Evolutionary conservation across 2,113 vertebrate genomes (phyloP), one percentile per base, ranked within the genome.

Genomic region (Bambusicola thoracicus): DNA sequence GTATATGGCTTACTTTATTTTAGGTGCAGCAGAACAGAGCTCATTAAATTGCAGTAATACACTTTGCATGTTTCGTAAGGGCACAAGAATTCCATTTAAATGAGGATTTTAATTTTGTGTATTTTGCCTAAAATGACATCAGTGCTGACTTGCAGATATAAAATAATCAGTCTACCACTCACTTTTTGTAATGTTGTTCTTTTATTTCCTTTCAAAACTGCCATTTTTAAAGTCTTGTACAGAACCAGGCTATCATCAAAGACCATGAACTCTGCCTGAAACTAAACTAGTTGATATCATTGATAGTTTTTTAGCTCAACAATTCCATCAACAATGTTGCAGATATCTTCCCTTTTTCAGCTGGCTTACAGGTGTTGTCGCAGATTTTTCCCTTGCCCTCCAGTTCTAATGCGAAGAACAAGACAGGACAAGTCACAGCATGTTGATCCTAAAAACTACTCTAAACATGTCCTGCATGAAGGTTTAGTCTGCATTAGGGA

Each of bases 41-140:
- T 94, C 93, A 95, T 85, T 96, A 96, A 96, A 87, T 81, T 85
- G 70, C 44, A 83, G 70, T 32, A 87, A 46, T 72, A 69, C 2
- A 69, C 25, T 81, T 96, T 38, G 5, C 9, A 34, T 90, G 89
- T 95, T 95, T 81, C 73, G 83, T 93, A 87, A 90, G 30, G 0
- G 2, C 11, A 20, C 15, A 75, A 90, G 68, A 73, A 95, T 89
- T 90, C 43, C 5, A 69, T 72, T 75, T 92, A 85, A 83, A 93
- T 89, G 10, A 91, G 53, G 2, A 13, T 48, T 94, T 77, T 43
- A 81, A 70, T 89, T 83, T 85, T 81, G 11, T 41, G 14, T 81
- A 24, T 55, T 30, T 90, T 63, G 59, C 44, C 53, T 70, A 81
- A 86, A 87, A 49, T 53, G 38, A 30, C 27, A 22, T 67, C 73